Conservation (phyloP, 2,888 invertebrate genomes). For the Drosophila peninsularis region DNA sequence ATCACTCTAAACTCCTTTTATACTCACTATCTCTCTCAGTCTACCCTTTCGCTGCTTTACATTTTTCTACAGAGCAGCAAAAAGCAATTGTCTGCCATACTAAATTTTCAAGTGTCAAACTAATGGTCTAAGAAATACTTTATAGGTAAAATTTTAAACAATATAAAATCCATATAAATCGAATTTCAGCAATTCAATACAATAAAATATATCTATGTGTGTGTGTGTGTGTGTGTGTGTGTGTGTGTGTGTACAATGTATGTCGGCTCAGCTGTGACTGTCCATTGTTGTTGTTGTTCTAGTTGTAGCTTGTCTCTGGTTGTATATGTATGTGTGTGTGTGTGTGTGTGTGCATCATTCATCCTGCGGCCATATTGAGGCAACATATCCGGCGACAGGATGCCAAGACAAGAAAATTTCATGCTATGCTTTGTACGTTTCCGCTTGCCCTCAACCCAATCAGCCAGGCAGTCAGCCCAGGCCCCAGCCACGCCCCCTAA, state of each 20-base stretch:
- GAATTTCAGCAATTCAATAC: conserved; percentile 65
- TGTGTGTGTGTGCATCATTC: conserved; percentile 72
- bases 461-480: background rate
- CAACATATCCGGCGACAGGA: conserved; percentile 81
- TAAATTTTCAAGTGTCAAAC: conserved; percentile 79
- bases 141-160: conserved; percentile 75
- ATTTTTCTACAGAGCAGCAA: conserved; percentile 26
- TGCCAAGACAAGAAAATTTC: conserved; percentile 80
- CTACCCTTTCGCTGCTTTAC: background rate
- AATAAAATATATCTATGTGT: conserved; percentile 67
- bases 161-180: conserved; percentile 65
- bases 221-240: background rate
- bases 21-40: background rate
- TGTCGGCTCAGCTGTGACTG: conserved; percentile 40
- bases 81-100: conserved; percentile 53
- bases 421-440: conserved; percentile 78
- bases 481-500: background rate
- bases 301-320: conserved; percentile 30
- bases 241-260: conserved; percentile 48
- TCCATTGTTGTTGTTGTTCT: conserved; percentile 13
- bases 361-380: conserved; percentile 81
- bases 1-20: background rate
- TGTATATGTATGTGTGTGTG: conserved; percentile 23
- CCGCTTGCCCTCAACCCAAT: conserved; percentile 44
- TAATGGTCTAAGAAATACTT: conserved; percentile 79